Evolutionary conservation across 2,797 vertebrate species (phyloP), one percentile per base, ranked within the genome.

Genomic region (Lateolabrax maculatus): DNA sequence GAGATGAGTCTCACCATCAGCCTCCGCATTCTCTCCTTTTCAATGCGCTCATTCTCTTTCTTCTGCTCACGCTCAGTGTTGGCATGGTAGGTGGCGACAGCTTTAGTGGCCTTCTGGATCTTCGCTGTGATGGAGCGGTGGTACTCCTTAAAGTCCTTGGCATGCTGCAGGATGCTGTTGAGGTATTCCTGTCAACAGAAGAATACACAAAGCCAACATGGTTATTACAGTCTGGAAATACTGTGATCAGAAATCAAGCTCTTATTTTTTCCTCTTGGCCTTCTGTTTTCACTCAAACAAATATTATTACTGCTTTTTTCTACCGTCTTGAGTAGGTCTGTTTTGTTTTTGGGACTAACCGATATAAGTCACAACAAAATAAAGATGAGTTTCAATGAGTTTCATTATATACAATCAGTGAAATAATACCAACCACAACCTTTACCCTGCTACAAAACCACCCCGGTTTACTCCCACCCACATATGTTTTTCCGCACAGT

Each of bases 31-130:
- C 98, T 87, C 95, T 99, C 98, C 88, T 99, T 99, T 88, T 99
- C 98, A 0, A 99, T 98, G 55, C 98, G 94, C 86, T 99, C 98
- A 0, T 99, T 99, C 87, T 99, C 98, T 51, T 99, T 99, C 95
- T 99, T 99, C 95, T 99, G 98, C 79, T 99, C 98, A 0, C 98
- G 95, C 93, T 99, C 98, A 0, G 98, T 99, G 95, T 99, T 99
- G 92, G 98, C 98, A 0, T 99, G 98, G 85, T 99, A 99, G 0
- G 97, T 99, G 81, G 98, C 96, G 83, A 99, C 97, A 0, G 98
- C 98, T 94, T 99, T 99, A 52, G 97, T 99, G 77, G 98, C 95
- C 84, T 99, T 99, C 89, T 99, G 98, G 81, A 99, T 95, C 87
- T 98, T 99, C 1, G 97, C 98, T 0, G 97, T 98, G 86, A 99